These are phyloP conservation scores for Anoplophora glabripennis DNA, from an alignment of 1,140 invertebrate genomes.

Conservation along the genomic window DNA sequence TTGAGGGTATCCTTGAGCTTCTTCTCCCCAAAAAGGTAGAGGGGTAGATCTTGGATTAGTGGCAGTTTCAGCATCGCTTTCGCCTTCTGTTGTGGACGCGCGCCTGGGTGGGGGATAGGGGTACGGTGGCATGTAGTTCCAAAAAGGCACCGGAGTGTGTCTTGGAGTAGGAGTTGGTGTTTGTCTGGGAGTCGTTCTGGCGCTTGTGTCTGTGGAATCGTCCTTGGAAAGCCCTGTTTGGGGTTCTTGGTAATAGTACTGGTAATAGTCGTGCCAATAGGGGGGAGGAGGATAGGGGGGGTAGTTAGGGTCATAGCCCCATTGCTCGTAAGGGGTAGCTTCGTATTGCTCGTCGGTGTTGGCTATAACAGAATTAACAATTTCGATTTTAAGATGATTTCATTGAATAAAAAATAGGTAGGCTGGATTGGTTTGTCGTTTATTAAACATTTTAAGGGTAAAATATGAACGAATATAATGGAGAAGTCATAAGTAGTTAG, in stretches of 20 bases:
- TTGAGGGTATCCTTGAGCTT: constrained; percentile 18
- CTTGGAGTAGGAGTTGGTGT: constrained; percentile 14
- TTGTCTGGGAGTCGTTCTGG: constrained; percentile 4
- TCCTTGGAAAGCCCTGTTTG: constrained; percentile 12
- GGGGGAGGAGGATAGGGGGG: constrained; percentile 39
- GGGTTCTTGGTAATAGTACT: constrained; percentile 20
- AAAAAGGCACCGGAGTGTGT: constrained; percentile 27
- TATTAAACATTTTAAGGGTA: too few species aligned
- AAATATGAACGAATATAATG: too few species aligned
- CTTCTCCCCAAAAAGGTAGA: constrained; percentile 36
- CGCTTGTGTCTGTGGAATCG: constrained; percentile 4
- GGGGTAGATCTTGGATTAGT: constrained; percentile 27
- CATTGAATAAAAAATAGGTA: too few species aligned
- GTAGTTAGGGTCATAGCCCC: constrained; percentile 42
- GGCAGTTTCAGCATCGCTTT: constrained; percentile 15
- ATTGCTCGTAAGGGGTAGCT: constrained; percentile 40
- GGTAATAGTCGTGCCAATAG: constrained; percentile 36
- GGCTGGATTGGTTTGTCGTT: too few species aligned
- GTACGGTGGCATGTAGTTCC: constrained; percentile 30
- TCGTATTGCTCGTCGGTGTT: constrained; percentile 41
- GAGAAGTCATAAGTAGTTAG: too few species aligned
- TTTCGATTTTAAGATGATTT: background rate
- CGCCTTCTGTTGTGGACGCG: constrained; percentile 14
- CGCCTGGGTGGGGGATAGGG: constrained; percentile 14
- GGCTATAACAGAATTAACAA: constrained; percentile 43